These are phyloP conservation scores for Tetranychus urticae DNA, from an alignment of 1,140 invertebrate genomes.

Conservation along the genomic window DNA sequence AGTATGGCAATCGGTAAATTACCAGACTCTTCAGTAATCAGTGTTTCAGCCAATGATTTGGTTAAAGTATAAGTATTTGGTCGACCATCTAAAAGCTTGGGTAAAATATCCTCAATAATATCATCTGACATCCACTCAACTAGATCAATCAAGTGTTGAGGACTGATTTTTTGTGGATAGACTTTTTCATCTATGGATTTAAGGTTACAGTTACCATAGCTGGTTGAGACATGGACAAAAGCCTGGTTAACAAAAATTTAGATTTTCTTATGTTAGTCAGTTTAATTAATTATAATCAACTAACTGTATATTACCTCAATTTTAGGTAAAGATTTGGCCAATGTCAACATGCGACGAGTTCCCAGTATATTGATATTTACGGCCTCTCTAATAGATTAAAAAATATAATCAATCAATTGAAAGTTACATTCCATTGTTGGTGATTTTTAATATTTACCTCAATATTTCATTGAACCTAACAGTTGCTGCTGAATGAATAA, in stretches of 20 bases:
- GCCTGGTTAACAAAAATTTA: constrained; percentile 3
- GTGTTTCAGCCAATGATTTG: constrained; percentile 52
- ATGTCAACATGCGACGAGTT: constrained; percentile 22
- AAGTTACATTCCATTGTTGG: not conserved
- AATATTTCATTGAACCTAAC: constrained; percentile 84
- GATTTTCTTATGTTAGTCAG: constrained; percentile 1
- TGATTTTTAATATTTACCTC: constrained; percentile 15
- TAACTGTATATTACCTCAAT: constrained; percentile 52
- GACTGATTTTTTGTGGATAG: constrained; percentile 27
- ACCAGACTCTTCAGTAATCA: constrained; percentile 34
- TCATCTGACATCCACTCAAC: constrained; percentile 6
- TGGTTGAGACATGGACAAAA: constrained; percentile 16
- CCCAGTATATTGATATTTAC: not conserved
- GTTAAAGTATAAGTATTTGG: constrained; percentile 71
- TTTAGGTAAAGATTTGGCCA: constrained; percentile 38
- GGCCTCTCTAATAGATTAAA: constrained; percentile 37
- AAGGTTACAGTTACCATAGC: constrained; percentile 29
- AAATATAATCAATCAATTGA: not conserved
- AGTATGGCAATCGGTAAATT: constrained; percentile 8
- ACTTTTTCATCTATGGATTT: constrained; percentile 31
- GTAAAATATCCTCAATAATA: not conserved
- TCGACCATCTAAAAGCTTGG: constrained; percentile 28
- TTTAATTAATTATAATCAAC: constrained; percentile 26
- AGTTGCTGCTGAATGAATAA: constrained; percentile 92
- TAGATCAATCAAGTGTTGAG: not conserved